Conservation (phyloP, 2,113 vertebrate species). For the Brevimyrus niger region DNA sequence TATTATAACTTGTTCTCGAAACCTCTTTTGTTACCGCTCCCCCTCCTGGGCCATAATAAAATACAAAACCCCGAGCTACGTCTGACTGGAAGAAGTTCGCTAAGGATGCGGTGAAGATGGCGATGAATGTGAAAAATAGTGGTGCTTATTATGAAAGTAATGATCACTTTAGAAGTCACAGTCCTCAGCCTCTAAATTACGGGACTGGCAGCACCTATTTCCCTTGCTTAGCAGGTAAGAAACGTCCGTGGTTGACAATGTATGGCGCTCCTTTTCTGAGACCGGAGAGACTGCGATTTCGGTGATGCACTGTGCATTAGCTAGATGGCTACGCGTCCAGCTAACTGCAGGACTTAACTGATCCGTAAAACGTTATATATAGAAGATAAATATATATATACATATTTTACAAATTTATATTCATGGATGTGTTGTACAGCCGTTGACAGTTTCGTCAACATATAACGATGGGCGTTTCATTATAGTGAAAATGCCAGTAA, state of each 20-base stretch:
- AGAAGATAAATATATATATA: no score
- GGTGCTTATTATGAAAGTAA: constrained; percentile 58
- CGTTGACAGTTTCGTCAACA: neutral
- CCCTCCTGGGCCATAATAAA: constrained; percentile 14
- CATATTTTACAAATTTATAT: no score
- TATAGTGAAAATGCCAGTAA: neutral
- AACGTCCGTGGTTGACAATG: neutral
- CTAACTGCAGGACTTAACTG: neutral
- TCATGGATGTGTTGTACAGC: no score
- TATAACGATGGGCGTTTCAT: neutral
- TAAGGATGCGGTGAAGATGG: constrained; percentile 65
- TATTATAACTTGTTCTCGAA: neutral
- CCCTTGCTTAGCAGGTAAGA: constrained; percentile 59
- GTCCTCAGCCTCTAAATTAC: constrained; percentile 49
- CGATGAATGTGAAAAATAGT: constrained; percentile 61
- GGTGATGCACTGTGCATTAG: neutral
- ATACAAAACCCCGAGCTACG: constrained; percentile 6
- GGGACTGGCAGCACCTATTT: constrained; percentile 57
- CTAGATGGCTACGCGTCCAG: neutral
- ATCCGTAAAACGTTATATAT: neutral
- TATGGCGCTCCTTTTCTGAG: neutral
- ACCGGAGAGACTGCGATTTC: neutral
- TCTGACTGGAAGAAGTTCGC: constrained; percentile 35
- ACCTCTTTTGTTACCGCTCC: neutral
- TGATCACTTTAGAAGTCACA: constrained; percentile 56